Conservation (phyloP, 2,113 vertebrate species). For the Vulpes vulpes region DNA sequence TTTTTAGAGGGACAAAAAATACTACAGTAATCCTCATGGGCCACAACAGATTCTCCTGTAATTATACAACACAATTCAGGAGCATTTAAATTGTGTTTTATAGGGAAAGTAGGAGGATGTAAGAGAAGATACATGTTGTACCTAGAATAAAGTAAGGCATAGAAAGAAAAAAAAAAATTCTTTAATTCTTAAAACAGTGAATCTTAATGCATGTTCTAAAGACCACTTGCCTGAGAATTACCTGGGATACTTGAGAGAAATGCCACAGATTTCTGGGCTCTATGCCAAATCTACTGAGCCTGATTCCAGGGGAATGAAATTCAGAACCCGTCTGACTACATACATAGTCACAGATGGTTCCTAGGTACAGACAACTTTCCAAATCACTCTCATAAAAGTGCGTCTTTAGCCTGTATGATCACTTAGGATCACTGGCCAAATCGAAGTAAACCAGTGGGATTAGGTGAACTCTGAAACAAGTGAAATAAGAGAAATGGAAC, state of each 20-base stretch:
- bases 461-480: neutral
- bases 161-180: constrained; percentile 49
- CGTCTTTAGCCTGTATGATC: neutral
- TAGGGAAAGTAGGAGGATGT: neutral
- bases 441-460: neutral
- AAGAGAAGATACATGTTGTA: constrained; percentile 30
- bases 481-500: neutral
- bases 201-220: constrained; percentile 25
- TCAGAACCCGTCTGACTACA: constrained; percentile 55
- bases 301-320: constrained; percentile 40
- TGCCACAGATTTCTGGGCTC: constrained; percentile 21
- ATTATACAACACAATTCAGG: constrained; percentile 12
- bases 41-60: neutral
- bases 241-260: constrained; percentile 57
- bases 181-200: constrained; percentile 22
- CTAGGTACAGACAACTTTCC: neutral
- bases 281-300: neutral
- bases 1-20: neutral
- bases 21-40: neutral
- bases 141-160: neutral
- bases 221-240: constrained; percentile 46
- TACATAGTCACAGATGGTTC: constrained; percentile 22
- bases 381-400: neutral
- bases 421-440: neutral
- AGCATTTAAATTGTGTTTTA: constrained; percentile 24